Evolutionary conservation across 92 coral and sea anemone genomes (phyloP).

Genomic region (Scolanthus callimorphus): DNA sequence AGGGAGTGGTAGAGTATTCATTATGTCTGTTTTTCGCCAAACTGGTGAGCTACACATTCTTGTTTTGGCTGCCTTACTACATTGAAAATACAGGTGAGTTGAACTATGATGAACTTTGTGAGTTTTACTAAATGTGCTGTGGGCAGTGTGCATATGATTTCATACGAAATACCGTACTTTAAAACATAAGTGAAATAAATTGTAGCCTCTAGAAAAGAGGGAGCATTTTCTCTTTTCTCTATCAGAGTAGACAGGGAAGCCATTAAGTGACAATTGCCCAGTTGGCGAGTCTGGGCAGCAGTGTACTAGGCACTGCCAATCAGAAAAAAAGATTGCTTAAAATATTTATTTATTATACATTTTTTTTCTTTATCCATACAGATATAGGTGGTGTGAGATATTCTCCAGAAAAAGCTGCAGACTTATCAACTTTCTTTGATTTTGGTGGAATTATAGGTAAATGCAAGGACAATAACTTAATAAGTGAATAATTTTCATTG

Average conservation of each 20-base stretch:
- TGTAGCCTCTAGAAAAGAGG: too few relatives aligned
- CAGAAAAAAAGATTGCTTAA: too few relatives aligned
- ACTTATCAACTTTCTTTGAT: constrained; percentile 87
- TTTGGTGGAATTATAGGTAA: constrained; percentile 94
- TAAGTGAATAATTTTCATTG: too few relatives aligned
- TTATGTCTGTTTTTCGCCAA: constrained; percentile 93
- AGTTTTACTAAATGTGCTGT: background rate
- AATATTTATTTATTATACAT: background rate
- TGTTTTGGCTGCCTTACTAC: constrained; percentile 95
- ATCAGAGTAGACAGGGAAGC: too few relatives aligned
- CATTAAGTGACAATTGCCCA: too few relatives aligned
- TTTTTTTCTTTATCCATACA: constrained; percentile 4
- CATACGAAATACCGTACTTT: background rate
- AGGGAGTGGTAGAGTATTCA: constrained; percentile 97
- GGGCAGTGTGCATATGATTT: background rate
- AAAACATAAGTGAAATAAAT: too few relatives aligned
- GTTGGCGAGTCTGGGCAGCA: too few relatives aligned
- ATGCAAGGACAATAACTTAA: background rate
- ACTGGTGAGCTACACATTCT: constrained; percentile 95
- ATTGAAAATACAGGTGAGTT: constrained; percentile 69
- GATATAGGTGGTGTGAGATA: constrained; percentile 79
- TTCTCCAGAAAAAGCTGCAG: constrained; percentile 72
- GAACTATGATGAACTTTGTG: background rate
- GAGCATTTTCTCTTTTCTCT: too few relatives aligned
- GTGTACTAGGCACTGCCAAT: too few relatives aligned